Percentiles rank a stretch among this genome's conserved stretches.
Conservation (phyloP, 2,888 invertebrate genomes). For the Nymphalis c-album region DNA sequence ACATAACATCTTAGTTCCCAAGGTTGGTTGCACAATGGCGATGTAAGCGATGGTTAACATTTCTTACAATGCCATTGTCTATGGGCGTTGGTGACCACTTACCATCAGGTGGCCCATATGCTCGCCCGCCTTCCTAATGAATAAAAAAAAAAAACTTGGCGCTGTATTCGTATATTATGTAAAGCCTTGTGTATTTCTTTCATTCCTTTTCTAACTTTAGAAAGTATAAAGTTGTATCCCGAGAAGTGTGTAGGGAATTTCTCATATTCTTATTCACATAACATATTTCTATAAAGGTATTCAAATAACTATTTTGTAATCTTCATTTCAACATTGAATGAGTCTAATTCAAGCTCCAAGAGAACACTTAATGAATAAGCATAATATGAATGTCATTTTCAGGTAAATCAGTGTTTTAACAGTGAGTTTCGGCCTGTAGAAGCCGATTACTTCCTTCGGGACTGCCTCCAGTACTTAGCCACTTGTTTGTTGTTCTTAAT, state of each 20-base stretch:
- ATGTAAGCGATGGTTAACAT: too few species aligned
- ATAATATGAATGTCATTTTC: conserved; percentile 43
- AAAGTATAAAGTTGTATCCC: neutral
- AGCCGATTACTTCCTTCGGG: conserved; percentile 74
- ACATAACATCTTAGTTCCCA: too few species aligned
- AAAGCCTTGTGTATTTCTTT: neutral
- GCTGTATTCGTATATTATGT: neutral
- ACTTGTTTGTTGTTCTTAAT: conserved; percentile 79
- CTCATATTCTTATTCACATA: neutral
- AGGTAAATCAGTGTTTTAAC: conserved; percentile 45
- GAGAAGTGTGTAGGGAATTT: neutral
- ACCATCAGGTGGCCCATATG: too few species aligned
- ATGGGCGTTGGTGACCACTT: too few species aligned
- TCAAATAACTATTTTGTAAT: conserved; percentile 8
- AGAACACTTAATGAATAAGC: conserved; percentile 30
- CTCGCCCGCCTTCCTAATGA: too few species aligned
- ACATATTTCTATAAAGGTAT: conserved; percentile 3
- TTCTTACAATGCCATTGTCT: too few species aligned
- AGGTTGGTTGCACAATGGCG: too few species aligned
- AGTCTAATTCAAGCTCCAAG: neutral
- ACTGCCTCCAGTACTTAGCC: conserved; percentile 67
- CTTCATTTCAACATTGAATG: conserved; percentile 6
- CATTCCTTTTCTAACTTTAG: neutral
- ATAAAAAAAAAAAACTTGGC: too few species aligned
- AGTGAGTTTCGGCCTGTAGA: conserved; percentile 52